A percentile compares a stretch with the other conserved stretches of the same genome.
Conservation (phyloP, 2,797 vertebrate genomes). For the Xenops minutus region DNA sequence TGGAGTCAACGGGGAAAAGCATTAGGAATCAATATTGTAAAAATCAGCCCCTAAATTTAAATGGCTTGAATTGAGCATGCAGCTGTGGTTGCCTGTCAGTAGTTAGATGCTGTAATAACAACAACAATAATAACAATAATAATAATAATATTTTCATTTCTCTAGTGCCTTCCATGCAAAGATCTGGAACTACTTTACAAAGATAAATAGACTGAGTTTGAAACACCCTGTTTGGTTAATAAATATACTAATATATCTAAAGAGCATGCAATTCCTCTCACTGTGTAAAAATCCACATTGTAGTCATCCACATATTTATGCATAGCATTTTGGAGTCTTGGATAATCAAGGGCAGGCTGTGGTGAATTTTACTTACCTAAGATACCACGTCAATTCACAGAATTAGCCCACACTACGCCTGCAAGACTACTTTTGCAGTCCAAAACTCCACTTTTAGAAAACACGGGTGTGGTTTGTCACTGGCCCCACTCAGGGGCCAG, state of each 20-base stretch:
- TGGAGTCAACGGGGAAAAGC: constrained; percentile 24
- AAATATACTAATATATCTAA: constrained; percentile 49
- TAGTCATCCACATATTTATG: background rate
- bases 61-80: constrained; percentile 22
- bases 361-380: constrained; percentile 30
- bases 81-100: constrained; percentile 61
- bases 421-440: background rate
- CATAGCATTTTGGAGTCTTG: background rate
- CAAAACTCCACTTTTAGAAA: background rate
- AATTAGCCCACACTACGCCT: background rate
- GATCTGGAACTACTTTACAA: constrained; percentile 61
- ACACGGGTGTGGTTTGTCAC: background rate
- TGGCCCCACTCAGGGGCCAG: rapidly evolving
- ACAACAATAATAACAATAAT: constrained; percentile 53
- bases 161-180: constrained; percentile 58
- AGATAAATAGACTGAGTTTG: constrained; percentile 63
- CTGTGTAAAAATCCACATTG: background rate
- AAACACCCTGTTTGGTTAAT: constrained; percentile 46
- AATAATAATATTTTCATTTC: constrained; percentile 68
- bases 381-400: background rate
- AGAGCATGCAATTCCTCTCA: constrained; percentile 3
- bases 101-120: constrained; percentile 60
- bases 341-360: background rate
- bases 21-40: constrained; percentile 44
- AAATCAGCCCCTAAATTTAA: constrained; percentile 57